phyloP scores from a whole-genome alignment of 2,888 invertebrate genomes.

The Rhimphoctona megacephalus region DNA sequence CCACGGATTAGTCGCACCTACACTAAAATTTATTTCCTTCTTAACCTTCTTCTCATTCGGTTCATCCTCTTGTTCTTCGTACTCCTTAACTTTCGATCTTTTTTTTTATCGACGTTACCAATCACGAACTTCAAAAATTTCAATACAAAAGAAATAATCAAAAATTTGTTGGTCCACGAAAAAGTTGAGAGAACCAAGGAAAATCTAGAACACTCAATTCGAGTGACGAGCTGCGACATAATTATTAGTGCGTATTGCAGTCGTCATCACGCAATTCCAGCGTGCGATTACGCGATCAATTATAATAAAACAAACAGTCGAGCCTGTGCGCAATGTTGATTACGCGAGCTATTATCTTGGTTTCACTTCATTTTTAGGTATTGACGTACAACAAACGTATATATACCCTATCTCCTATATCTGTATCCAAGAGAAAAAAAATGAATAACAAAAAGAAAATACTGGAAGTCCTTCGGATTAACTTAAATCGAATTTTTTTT shows the following conservation, averaged over 20 bases:
- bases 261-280: conserved; percentile 7
- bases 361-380: conserved; percentile 14
- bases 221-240: not conserved
- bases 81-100: not conserved
- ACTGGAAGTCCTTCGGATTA: conserved; percentile 3
- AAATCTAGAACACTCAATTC: not conserved
- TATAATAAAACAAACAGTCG: conserved; percentile 44
- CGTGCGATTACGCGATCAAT: conserved; percentile 59
- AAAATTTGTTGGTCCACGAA: not conserved
- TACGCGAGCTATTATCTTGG: conserved; percentile 37
- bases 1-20: conserved; percentile 51
- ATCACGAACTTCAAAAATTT: not conserved
- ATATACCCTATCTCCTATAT: not conserved
- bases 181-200: not conserved
- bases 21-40: conserved; percentile 30
- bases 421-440: not conserved
- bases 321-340: conserved; percentile 55
- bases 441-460: not conserved
- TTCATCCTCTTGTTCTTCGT: not conserved
- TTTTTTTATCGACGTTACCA: not conserved
- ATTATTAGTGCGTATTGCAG: not conserved
- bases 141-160: not conserved
- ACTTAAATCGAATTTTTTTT: not conserved
- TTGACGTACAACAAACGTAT: not conserved
- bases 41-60: not conserved